These are phyloP conservation scores for Emydoidea blandingii DNA, from an alignment of 2,797 vertebrate genomes.

Conservation along the genomic window DNA sequence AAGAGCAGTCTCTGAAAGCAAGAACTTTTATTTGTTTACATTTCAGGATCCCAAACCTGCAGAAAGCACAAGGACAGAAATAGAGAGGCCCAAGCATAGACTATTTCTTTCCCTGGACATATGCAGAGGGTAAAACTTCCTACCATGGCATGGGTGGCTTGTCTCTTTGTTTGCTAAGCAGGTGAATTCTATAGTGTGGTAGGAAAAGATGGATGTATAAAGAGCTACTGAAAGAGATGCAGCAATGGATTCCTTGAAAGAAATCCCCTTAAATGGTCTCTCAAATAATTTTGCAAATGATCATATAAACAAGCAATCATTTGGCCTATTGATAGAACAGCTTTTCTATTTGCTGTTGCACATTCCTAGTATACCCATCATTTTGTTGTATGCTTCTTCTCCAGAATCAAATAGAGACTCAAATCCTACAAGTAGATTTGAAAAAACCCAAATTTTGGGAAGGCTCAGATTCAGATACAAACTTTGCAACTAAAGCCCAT, in stretches of 20 bases:
- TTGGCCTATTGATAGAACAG: neutral
- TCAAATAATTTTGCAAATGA: fast-evolving
- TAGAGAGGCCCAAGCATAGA: neutral
- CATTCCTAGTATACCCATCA: neutral
- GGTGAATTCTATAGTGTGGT: neutral
- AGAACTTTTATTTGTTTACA: neutral
- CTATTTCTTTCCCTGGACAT: slow-evolving; percentile 24
- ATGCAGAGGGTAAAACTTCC: slow-evolving; percentile 31
- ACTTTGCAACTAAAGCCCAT: neutral
- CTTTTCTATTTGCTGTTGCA: neutral
- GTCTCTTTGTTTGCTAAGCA: neutral
- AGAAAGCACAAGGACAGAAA: neutral
- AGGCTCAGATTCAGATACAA: neutral
- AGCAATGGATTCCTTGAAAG: neutral
- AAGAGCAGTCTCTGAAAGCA: neutral
- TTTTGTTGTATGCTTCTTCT: neutral
- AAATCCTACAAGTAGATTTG: neutral
- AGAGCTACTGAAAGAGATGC: fast-evolving
- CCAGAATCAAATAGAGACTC: neutral
- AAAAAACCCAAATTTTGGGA: neutral
- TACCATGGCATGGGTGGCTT: neutral
- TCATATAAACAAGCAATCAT: fast-evolving
- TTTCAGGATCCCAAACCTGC: neutral
- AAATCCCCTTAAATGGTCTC: neutral
- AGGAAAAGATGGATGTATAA: neutral